Evolutionary conservation across 30 jellyfish, hydroid and myxozoan genomes (phyloP), one percentile per base, ranked within the genome.

Genomic region (Aurelia coerulea): DNA sequence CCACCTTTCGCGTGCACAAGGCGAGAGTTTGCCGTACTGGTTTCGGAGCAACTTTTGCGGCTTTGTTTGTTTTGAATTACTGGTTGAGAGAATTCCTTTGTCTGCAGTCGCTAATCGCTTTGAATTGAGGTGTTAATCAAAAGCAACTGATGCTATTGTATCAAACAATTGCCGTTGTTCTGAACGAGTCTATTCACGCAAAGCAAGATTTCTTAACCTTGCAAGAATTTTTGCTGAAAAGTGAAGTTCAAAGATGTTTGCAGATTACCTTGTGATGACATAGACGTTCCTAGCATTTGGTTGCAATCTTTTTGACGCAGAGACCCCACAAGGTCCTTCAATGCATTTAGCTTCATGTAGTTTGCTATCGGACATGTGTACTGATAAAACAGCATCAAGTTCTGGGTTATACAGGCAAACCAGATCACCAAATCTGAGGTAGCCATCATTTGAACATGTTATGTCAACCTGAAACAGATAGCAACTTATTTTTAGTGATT

Each of bases 241-340:
- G 19, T 0, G 35, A 7, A 3, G 3, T 16, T 4, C 54, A 65
- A 1, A 1, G 5, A 65, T 2, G 29, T 4, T 23, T 13, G 29
- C 2, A 18, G 4, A 78, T 31, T 65, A 94, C 99, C 99, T 94
- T 64, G 87, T 72, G 5, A 94, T 81, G 60, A 82, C 91, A 79
- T 88, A 94, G 4, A 97, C 85, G 70, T 94, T 94, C 76, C 97
- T 85, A 16, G 58, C 81, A 73, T 97, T 84, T 42, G 99, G 99
- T 31, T 83, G 86, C 23, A 94, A 76, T 1, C 74, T 39, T 79
- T 85, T 86, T 23, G 99, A 94, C 2, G 95, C 97, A 34, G 99
- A 89, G 29, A 94, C 97, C n/a, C 99, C 92, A 84, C 99, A 94
- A 8, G 97, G 97, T 29, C 95, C 95, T 41, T 86, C 89, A 60